Percentiles rank a stretch among this genome's conserved stretches.
Conservation (phyloP, 1,140 invertebrate genomes). For the Chironomus striatipennis region DNA sequence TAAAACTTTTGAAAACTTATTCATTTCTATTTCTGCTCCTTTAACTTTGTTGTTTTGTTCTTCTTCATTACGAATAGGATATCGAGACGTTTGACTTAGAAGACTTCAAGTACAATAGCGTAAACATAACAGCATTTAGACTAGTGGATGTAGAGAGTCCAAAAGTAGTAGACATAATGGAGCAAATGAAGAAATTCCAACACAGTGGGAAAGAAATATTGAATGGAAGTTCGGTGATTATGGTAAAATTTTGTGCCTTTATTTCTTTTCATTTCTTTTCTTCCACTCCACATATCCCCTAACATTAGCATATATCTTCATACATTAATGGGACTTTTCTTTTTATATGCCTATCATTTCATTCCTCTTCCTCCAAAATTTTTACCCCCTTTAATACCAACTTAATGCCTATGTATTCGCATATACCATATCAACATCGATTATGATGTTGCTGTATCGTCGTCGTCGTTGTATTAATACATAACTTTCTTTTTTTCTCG, state of each 20-base stretch:
- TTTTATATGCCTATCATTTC: constrained; percentile 23
- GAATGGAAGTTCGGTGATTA: constrained; percentile 33
- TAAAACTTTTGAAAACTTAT: constrained; percentile 4
- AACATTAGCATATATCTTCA: neutral
- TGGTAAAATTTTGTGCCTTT: constrained; percentile 29
- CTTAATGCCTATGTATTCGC: neutral
- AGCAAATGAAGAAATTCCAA: constrained; percentile 83
- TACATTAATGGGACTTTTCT: constrained; percentile 15
- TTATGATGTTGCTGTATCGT: neutral
- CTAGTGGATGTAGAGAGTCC: constrained; percentile 70
- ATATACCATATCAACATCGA: neutral
- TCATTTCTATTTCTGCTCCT: neutral
- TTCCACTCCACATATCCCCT: constrained; percentile 25
- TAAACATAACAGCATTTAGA: constrained; percentile 82
- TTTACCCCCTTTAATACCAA: neutral
- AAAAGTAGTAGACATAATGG: constrained; percentile 63
- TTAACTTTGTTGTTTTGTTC: neutral
- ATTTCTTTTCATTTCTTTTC: neutral
- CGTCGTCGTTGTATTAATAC: too few relatives aligned
- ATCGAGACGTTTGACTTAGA: constrained; percentile 80
- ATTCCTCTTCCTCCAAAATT: neutral
- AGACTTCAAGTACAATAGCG: constrained; percentile 84
- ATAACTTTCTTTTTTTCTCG: too few relatives aligned
- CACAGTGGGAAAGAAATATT: constrained; percentile 34
- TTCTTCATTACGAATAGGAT: constrained; percentile 50